Evolutionary conservation across 2,797 vertebrate genomes (phyloP).

Genomic region (Xiphorhynchus erythropygius): DNA sequence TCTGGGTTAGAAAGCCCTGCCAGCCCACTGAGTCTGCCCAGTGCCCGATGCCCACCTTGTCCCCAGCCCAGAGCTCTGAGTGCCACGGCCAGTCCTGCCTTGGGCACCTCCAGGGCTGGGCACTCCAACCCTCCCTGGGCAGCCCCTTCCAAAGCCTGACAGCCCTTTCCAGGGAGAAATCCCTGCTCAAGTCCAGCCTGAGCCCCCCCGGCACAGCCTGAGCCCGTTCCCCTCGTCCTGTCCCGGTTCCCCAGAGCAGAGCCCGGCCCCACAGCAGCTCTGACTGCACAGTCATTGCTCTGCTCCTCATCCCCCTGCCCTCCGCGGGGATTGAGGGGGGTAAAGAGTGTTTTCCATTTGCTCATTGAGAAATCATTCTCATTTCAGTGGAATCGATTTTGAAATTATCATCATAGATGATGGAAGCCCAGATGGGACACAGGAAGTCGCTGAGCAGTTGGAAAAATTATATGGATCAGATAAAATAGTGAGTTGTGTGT

Average conservation of each 20-base stretch:
- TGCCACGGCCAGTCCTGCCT: neutral
- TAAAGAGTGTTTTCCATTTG: neutral
- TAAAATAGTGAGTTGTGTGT: slow-evolving; percentile 86
- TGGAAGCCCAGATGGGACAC: slow-evolving; percentile 95
- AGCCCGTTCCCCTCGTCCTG: neutral
- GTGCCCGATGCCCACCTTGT: neutral
- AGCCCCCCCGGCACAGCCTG: too few relatives aligned
- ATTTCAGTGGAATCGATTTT: slow-evolving; percentile 84
- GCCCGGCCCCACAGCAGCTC: neutral
- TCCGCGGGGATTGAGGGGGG: fast-evolving
- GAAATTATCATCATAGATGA: slow-evolving; percentile 97
- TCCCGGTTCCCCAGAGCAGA: neutral
- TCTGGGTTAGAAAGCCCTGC: neutral
- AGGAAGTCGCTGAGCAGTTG: slow-evolving; percentile 87
- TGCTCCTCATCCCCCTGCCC: neutral
- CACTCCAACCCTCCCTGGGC: fast-evolving
- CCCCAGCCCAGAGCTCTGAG: neutral
- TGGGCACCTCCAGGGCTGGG: neutral
- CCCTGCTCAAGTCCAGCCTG: neutral
- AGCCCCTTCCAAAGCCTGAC: neutral
- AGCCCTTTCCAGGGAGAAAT: neutral
- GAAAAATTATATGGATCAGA: slow-evolving; percentile 91
- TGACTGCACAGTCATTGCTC: neutral
- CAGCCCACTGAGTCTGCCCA: fast-evolving
- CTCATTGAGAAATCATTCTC: neutral